A percentile compares a stretch with the other conserved stretches of the same genome.
Evolutionary conservation across 2,113 vertebrate genomes (phyloP).

Genomic region (Gasterosteus nipponicus): DNA sequence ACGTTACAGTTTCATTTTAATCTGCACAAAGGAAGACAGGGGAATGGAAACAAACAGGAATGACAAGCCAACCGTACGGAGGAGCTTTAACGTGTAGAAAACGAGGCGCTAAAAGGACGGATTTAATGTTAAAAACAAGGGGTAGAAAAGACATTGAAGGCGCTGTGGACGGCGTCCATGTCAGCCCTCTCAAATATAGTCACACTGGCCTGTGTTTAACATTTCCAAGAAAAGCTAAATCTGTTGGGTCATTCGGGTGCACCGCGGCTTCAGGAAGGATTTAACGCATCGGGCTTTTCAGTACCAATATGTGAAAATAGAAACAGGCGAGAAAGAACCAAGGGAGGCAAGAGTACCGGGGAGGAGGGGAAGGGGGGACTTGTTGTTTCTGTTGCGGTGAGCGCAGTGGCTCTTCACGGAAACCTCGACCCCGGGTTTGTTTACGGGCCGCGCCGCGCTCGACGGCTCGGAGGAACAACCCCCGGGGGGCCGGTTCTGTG

Average conservation of each 20-base stretch:
- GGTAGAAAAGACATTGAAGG: not conserved
- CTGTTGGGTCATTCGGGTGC: slow-evolving; percentile 10
- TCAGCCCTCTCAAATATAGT: slow-evolving; percentile 8
- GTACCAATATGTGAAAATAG: slow-evolving; percentile 7
- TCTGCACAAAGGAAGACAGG: not conserved
- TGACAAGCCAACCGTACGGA: not conserved
- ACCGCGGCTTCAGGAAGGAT: slow-evolving; percentile 34
- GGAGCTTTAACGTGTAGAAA: not conserved
- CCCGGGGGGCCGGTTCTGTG: not conserved
- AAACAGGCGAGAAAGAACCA: slow-evolving; percentile 20
- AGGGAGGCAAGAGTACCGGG: slow-evolving; percentile 6
- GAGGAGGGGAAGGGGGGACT: slow-evolving; percentile 6
- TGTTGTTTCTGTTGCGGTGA: slow-evolving; percentile 40
- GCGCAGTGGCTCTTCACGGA: slow-evolving; percentile 39
- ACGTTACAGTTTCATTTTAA: slow-evolving; percentile 27
- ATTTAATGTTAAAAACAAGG: not conserved
- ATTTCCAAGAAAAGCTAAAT: slow-evolving; percentile 27
- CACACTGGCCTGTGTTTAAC: slow-evolving; percentile 24
- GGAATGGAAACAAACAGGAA: slow-evolving; percentile 8
- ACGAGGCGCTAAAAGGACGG: not conserved
- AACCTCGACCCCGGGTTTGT: slow-evolving; percentile 30
- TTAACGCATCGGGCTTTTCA: slow-evolving; percentile 6
- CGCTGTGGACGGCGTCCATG: not conserved
- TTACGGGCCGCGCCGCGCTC: slow-evolving; percentile 27
- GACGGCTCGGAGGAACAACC: not conserved